phyloP scores from a whole-genome alignment of 2,888 invertebrate genomes.

The Embidobia sp. region DNA sequence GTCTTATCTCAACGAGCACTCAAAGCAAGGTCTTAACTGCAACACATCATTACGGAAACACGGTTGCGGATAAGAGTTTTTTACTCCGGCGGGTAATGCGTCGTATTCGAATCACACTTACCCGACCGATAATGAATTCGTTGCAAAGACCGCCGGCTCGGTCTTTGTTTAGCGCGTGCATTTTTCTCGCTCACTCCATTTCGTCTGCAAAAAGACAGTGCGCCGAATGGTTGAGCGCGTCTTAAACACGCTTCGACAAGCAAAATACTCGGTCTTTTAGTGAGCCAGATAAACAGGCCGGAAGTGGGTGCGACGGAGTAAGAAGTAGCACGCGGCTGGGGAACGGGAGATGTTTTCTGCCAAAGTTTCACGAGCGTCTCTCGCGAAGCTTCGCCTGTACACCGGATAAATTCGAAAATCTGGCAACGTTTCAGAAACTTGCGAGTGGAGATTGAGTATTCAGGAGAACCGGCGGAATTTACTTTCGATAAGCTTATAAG shows the following conservation, averaged over 20 bases:
- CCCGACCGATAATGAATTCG: conserved; percentile 51
- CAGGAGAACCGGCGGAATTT: conserved; percentile 59
- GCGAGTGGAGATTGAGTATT: conserved; percentile 62
- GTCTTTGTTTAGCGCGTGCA: background rate
- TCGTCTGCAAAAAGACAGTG: conserved; percentile 44
- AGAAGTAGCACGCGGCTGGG: conserved; percentile 19
- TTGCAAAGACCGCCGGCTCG: conserved; percentile 14
- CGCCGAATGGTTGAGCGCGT: conserved; percentile 54
- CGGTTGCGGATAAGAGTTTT: conserved; percentile 29
- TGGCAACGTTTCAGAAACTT: conserved; percentile 62
- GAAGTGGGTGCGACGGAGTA: conserved; percentile 52
- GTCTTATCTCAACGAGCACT: conserved; percentile 11
- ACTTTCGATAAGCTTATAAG: conserved; percentile 65
- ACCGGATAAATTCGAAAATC: conserved; percentile 63
- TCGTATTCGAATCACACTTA: conserved; percentile 41
- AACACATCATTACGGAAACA: conserved; percentile 27
- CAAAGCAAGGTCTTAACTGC: conserved; percentile 22
- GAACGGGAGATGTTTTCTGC: conserved; percentile 47
- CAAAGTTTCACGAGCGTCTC: conserved; percentile 53
- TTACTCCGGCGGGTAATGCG: conserved; percentile 23
- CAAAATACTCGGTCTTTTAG: conserved; percentile 62
- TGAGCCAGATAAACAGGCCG: conserved; percentile 58
- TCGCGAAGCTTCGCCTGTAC: conserved; percentile 55
- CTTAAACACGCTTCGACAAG: conserved; percentile 62
- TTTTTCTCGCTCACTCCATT: conserved; percentile 26